A percentile compares a stretch with the other conserved stretches of the same genome.
These are phyloP conservation scores for Nebria salina DNA, from an alignment of 2,888 invertebrate species.

Conservation along the genomic window DNA sequence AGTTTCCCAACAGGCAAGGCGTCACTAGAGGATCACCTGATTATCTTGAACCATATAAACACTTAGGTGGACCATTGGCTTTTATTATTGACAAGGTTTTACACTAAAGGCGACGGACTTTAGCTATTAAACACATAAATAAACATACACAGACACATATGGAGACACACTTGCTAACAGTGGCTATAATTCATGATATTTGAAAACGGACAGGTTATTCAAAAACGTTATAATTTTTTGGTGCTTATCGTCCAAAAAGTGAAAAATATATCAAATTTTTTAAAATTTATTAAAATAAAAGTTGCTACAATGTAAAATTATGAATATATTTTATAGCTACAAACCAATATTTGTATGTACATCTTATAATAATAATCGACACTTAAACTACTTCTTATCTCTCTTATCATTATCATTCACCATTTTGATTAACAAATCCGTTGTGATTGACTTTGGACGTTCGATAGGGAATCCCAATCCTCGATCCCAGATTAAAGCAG, in stretches of 20 bases:
- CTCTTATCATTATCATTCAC: background rate
- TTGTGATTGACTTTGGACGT: slow-evolving; percentile 84
- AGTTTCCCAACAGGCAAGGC: background rate
- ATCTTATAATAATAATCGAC: background rate
- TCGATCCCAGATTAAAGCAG: slow-evolving; percentile 84
- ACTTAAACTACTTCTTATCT: background rate
- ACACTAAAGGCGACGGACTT: slow-evolving; percentile 23
- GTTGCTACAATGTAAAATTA: too few relatives aligned
- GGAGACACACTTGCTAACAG: too few relatives aligned
- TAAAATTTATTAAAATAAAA: too few relatives aligned
- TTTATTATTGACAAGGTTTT: slow-evolving; percentile 29
- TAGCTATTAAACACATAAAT: background rate
- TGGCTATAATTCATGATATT: too few relatives aligned
- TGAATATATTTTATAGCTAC: too few relatives aligned
- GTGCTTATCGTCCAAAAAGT: too few relatives aligned
- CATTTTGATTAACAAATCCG: slow-evolving; percentile 42
- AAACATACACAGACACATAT: background rate
- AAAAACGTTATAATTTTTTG: too few relatives aligned
- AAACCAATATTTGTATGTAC: too few relatives aligned
- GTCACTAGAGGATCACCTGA: background rate
- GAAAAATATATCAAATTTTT: too few relatives aligned
- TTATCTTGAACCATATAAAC: slow-evolving; percentile 1
- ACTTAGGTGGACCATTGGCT: background rate
- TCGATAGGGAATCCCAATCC: slow-evolving; percentile 86
- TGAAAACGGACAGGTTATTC: too few relatives aligned